Evolutionary conservation across 2,113 vertebrate species (phyloP), one percentile per base, ranked within the genome.

Genomic region (Tringa solitaria): DNA sequence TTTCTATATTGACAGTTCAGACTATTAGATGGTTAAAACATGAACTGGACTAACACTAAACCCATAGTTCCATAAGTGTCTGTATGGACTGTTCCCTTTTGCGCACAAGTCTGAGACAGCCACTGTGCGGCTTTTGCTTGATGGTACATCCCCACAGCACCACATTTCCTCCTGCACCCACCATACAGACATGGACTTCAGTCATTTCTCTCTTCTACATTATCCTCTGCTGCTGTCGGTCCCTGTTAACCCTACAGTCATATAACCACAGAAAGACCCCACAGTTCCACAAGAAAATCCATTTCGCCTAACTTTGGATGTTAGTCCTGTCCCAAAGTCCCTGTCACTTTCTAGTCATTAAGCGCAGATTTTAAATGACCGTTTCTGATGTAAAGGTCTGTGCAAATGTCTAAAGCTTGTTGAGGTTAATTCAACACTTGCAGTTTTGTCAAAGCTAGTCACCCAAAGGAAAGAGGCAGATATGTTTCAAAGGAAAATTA

Each of bases 111-210:
- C 51, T 57, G 43, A 86, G 35, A 24, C 61, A 59, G 72, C 12
- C 5, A 5, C 20, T 60, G 26, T 26, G 3, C 17, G 1, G 2
- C 11, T 57, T 57, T 43, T 41, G 10, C 20, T 21, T 21, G 35
- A 20, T 1, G 8, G 61, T 51, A 51, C 10, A 5, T 51, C 32
- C 45, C 35, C 63, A 43, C 7, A 77, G 26, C 45, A 87, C 30
- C 43, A 22, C 3, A 0, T 50, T 77, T 68, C 35, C 53, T 68
- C 30, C 35, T 20, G 4, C 21, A 51, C 16, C 8, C 0, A 0
- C 8, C 32, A 35, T 35, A 16, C 26, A 51, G 45, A 35, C 10
- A 21, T 9, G 17, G 32, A 45, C 17, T 78, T 51, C 15, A 50
- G 30, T 51, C 1, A 15, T 26, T 51, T 59, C 32, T 51, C 21